phyloP scores from a whole-genome alignment of 2,888 invertebrate species.

The Lordiphosa andalusiaca region DNA sequence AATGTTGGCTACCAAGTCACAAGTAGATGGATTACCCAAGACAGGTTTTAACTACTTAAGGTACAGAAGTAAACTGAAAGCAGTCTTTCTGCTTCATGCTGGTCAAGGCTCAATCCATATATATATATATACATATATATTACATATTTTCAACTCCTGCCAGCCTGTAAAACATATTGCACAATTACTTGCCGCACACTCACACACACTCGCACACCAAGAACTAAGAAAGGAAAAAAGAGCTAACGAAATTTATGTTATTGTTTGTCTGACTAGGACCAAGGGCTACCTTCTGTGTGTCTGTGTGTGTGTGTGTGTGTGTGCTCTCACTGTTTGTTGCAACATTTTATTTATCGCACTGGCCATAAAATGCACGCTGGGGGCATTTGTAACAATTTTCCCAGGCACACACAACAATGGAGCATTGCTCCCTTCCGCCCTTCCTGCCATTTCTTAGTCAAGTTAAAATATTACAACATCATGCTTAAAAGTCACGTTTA shows the following conservation, averaged over 20 bases:
- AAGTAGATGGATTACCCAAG: not conserved
- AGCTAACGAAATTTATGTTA: slow-evolving; percentile 68
- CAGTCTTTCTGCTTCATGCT: slow-evolving; percentile 2
- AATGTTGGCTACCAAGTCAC: not conserved
- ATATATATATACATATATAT: slow-evolving; percentile 1
- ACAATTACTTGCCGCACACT: slow-evolving; percentile 62
- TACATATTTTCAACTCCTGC: slow-evolving; percentile 15
- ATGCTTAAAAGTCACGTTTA: slow-evolving; percentile 76
- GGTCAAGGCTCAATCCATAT: slow-evolving; percentile 29
- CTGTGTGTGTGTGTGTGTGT: slow-evolving; percentile 28
- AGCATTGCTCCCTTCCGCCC: slow-evolving; percentile 10
- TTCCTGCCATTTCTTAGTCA: slow-evolving; percentile 57
- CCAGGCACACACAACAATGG: slow-evolving; percentile 65
- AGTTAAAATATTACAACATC: slow-evolving; percentile 76
- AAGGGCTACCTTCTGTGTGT: slow-evolving; percentile 17
- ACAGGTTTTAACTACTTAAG: too few species aligned
- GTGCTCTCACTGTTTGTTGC: slow-evolving; percentile 46
- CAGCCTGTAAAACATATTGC: slow-evolving; percentile 63
- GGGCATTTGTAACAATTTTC: slow-evolving; percentile 75
- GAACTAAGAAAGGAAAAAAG: slow-evolving; percentile 16
- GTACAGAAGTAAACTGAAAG: too few species aligned
- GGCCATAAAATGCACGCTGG: slow-evolving; percentile 75
- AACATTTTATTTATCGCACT: slow-evolving; percentile 73
- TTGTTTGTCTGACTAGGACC: slow-evolving; percentile 65
- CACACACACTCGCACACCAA: slow-evolving; percentile 16